phyloP scores from a whole-genome alignment of 2,113 vertebrate genomes.

The Dunckerocampus dactyliophorus region DNA sequence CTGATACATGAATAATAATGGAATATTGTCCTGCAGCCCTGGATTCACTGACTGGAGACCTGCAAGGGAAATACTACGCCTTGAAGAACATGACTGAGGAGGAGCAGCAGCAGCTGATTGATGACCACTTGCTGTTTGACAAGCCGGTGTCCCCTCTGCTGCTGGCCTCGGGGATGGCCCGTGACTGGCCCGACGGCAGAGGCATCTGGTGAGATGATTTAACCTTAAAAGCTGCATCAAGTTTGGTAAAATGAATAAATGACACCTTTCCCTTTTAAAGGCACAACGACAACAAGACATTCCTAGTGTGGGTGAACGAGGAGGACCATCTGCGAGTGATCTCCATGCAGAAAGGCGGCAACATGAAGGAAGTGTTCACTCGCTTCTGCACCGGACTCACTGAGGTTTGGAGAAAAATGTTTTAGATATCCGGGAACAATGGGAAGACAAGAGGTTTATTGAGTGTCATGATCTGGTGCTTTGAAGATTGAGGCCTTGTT shows the following conservation, averaged over 20 bases:
- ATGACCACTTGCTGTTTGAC: conserved; percentile 9
- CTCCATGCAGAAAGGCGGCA: conserved; percentile 9
- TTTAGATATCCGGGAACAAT: too few relatives aligned
- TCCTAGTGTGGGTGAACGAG: conserved; percentile 5
- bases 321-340: conserved; percentile 7
- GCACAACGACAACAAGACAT: conserved; percentile 4
- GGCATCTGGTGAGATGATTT: conserved; percentile 1
- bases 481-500: background rate
- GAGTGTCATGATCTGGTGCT: too few relatives aligned
- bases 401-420: background rate
- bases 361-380: conserved; percentile 9
- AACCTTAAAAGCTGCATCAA: background rate
- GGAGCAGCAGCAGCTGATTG: conserved; percentile 13
- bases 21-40: background rate
- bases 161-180: conserved; percentile 7
- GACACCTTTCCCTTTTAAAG: background rate
- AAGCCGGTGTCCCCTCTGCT: conserved; percentile 5
- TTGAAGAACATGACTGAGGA: conserved; percentile 9
- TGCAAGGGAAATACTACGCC: conserved; percentile 6
- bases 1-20: background rate
- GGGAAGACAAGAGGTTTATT: background rate
- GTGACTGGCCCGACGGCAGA: conserved; percentile 5
- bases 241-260: background rate
- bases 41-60: conserved; percentile 1
- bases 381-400: conserved; percentile 8